Conservation (phyloP, 2,888 invertebrate genomes). For the Heliconius aoede region DNA sequence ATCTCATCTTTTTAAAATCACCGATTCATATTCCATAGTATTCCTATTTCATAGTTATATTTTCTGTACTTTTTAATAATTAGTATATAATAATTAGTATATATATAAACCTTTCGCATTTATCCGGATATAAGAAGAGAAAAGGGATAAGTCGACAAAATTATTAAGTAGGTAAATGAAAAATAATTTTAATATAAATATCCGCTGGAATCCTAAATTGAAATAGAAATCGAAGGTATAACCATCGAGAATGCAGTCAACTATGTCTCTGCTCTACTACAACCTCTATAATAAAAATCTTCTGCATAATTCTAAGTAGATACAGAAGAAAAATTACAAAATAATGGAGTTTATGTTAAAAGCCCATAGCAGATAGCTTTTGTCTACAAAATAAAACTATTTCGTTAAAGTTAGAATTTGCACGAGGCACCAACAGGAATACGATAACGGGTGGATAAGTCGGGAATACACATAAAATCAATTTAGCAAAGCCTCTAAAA, state of each 20-base stretch:
- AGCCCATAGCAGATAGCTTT: constrained; percentile 43
- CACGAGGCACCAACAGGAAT: constrained; percentile 54
- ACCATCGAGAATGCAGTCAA: background rate
- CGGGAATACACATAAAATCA: constrained; percentile 82
- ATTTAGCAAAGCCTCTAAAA: constrained; percentile 79
- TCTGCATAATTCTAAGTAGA: no score
- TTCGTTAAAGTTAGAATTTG: constrained; percentile 65
- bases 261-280: background rate
- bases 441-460: constrained; percentile 63
- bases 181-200: no score
- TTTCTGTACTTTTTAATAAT: background rate
- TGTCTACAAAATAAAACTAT: constrained; percentile 56
- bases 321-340: background rate
- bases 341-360: constrained; percentile 36
- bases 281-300: background rate
- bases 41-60: no score
- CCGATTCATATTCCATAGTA: no score
- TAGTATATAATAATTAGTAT: background rate
- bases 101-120: background rate
- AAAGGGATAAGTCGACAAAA: background rate
- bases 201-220: no score
- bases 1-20: no score
- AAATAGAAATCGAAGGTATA: background rate
- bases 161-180: background rate
- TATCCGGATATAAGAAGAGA: no score